Base-by-base conservation (phyloP, 2,113 vertebrate genomes). In the Poecilia latipinna region DNA sequence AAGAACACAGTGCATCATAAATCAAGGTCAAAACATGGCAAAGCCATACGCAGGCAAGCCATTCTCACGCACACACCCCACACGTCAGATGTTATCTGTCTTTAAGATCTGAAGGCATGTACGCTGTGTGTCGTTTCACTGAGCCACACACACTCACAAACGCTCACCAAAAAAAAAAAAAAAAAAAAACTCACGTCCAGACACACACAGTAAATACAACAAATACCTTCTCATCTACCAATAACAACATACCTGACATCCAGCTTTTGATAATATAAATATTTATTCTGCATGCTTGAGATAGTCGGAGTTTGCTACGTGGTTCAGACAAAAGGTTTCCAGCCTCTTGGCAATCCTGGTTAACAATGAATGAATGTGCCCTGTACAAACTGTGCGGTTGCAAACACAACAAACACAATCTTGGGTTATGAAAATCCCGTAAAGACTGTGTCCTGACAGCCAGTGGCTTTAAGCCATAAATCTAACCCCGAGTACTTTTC, bases 121-220 rank as follows among this genome's bases (percentile, higher is more conserved):
- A 84, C 86, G 84, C 75, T 70, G 65, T 81, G 82, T 80, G 68
- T 75, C 75, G 74, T 79, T 71, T 73, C 75, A 79, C 79, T 78
- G 67, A 74, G 77, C 26, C 22, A 42, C 32, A 87, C 76, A 85
- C 75, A 81, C 68, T 72, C 62, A 64, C 57, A 51, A 44, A 44
- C 29, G 48, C 4, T 63, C 66, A 65, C 33, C 69, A 73, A 39
- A 66, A 82, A 29, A 28, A 28, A 28, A 28, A 28, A 28, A 28
- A 28, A 28, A 28, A 28, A 28, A 78, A 81, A 35, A 54, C 32
- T 51, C 83, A 78, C 81, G 51, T 84, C 74, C 80, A 83, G 77
- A 77, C 77, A 78, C 82, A 84, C 62, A 72, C 80, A 70, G 85
- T 87, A 91, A 92, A 93, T 86, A 90, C 85, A 92, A 91, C 86